Conservation (phyloP, 2,888 invertebrate species). For the Pammene fasciana region DNA sequence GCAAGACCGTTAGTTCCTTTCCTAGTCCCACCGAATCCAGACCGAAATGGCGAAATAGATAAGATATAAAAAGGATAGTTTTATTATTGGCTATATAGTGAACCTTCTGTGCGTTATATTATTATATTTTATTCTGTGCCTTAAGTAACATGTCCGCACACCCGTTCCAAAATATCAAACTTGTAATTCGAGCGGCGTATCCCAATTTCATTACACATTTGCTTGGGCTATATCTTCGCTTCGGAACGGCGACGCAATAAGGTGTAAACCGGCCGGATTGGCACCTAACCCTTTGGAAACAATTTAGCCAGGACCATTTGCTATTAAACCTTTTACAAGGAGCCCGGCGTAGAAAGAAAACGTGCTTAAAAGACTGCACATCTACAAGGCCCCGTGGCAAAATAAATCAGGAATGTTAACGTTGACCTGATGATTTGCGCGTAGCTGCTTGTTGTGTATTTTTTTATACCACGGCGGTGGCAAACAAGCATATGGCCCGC, state of each 20-base stretch:
- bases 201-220: slow-evolving; percentile 34
- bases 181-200: slow-evolving; percentile 32
- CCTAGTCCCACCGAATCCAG: too few relatives aligned
- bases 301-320: slow-evolving; percentile 53
- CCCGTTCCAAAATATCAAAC: neutral
- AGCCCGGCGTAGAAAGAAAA: slow-evolving; percentile 37
- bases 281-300: slow-evolving; percentile 50
- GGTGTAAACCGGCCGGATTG: slow-evolving; percentile 36
- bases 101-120: too few relatives aligned
- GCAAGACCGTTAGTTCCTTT: too few relatives aligned
- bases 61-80: too few relatives aligned
- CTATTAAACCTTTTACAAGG: slow-evolving; percentile 42
- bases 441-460: too few relatives aligned
- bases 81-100: too few relatives aligned
- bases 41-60: too few relatives aligned
- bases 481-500: too few relatives aligned
- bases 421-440: too few relatives aligned
- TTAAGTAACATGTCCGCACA: slow-evolving; percentile 4
- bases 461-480: too few relatives aligned
- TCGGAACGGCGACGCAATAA: slow-evolving; percentile 36
- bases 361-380: slow-evolving; percentile 33
- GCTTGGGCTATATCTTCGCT: slow-evolving; percentile 27
- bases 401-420: neutral
- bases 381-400: neutral
- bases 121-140: neutral